Percentiles rank a stretch among this genome's conserved stretches.
phyloP scores from a whole-genome alignment of 2,797 vertebrate genomes.

The Hippocampus kuda region DNA sequence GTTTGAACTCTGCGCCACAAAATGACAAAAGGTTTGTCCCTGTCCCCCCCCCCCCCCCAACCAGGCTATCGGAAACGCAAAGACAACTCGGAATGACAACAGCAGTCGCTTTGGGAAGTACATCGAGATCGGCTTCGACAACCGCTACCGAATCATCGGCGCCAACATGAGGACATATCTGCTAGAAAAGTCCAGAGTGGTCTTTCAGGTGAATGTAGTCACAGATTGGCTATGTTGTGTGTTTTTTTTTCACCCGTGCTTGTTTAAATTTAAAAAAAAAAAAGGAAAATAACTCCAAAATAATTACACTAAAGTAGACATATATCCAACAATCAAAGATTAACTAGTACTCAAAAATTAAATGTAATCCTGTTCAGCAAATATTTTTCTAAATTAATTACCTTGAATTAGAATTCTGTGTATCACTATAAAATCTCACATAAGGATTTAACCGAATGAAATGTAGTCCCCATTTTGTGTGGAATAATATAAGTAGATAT shows the following conservation, averaged over 20 bases:
- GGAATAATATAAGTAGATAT: no score
- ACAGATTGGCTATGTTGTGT: not conserved
- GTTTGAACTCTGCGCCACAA: not conserved
- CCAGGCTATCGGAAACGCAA: constrained; percentile 96
- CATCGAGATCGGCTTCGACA: constrained; percentile 96
- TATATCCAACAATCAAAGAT: no score
- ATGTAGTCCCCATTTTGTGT: no score
- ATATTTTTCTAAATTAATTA: no score
- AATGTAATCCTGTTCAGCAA: no score
- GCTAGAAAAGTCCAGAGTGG: constrained; percentile 93
- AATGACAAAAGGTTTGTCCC: not conserved
- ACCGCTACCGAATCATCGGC: constrained; percentile 83
- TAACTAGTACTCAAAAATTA: no score
- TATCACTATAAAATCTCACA: no score
- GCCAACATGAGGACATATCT: constrained; percentile 99
- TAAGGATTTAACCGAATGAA: no score
- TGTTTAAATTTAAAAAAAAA: no score
- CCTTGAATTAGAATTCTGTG: no score
- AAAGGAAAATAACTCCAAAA: no score
- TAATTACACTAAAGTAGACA: no score
- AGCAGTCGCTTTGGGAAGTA: constrained; percentile 99
- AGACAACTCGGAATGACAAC: constrained; percentile 97
- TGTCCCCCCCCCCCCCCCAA: not conserved
- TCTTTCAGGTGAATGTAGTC: constrained; percentile 83
- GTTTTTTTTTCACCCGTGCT: not conserved